Evolutionary conservation across 2,113 vertebrate genomes (phyloP), one percentile per base, ranked within the genome.

Genomic region (Dromas ardeola): DNA sequence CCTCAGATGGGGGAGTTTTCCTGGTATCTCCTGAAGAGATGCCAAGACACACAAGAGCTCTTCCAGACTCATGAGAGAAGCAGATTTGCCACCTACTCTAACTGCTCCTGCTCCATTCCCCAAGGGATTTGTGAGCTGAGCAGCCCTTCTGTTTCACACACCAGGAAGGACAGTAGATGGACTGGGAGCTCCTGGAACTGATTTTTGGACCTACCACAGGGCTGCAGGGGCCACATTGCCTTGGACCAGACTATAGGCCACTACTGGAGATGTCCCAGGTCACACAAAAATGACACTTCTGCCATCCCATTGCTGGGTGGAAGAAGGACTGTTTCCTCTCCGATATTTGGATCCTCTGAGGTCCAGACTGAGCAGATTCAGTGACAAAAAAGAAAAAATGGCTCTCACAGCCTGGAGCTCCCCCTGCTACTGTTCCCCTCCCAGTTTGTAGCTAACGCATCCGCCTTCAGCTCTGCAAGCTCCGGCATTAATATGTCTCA

Each of bases 1-100:
- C n/a, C n/a, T n/a, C 93, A 85, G 43, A 84, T 94, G 84, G 81
- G 40, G 77, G 83, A 91, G n/a, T 86, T 96, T 79, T 95, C 92
- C 87, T 91, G 56, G 36, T 90, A 62, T 86, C 71, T 95, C 90
- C 85, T 86, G 50, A 82, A 78, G 79, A 93, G 88, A 74, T 52
- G 59, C 94, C 92, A 94, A 70, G 91, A 78, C 79, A 90, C 50
- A 34, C 81, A 66, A 86, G 21, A 92, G 20, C 53, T 59, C 70
- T 96, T 93, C 69, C 90, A 86, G 74, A 52, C 50, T 88, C 42
- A 13, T 26, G 38, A 71, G 63, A 76, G 70, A 91, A 92, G 55
- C 88, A 96, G 63, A 92, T 95, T 86, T 90, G 29, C 79, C 92
- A 86, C 82, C 95, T 92, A 62, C 81, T 93, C 36, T 53, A 70